Evolutionary conservation across 2,113 vertebrate genomes (phyloP), one percentile per base, ranked within the genome.

Genomic region (Syngnathoides biaculeatus): DNA sequence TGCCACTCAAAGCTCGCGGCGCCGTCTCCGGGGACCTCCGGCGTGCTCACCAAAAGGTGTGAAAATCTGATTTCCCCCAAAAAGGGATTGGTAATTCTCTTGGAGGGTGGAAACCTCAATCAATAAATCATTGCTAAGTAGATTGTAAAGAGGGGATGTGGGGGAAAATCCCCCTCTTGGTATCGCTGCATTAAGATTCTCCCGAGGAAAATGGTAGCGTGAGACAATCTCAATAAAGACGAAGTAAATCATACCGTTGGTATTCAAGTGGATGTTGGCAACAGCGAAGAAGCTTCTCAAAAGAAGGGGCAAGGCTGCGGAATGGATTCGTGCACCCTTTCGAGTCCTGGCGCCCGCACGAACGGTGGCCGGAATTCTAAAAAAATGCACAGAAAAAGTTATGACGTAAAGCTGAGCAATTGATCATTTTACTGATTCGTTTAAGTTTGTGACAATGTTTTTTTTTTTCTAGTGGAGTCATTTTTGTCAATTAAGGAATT

Each of bases 51-150:
- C 91, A 94, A 96, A 57, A 96, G 94, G 95, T 96, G 95, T 95
- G 94, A 98, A 98, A 98, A 98, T 97, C 93, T 94, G 95, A 98
- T 98, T 98, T 97, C 96, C 95, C 96, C 95, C 95, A 96, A 98
- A 98, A 97, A 96, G 95, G 55, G 95, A 96, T 96, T 91, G 93
- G 94, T 96, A 96, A 98, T 97, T 97, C 94, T 96, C 92, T 93
- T 94, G 92, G 94, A 98, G 95, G 94, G 92, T 93, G 93, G 89
- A 93, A 93, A 84, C 81, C 69, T 85, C 87, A 92, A 96, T 98
- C 95, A 79, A 98, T 98, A 98, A 97, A 98, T 98, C 96, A 95
- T 95, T 98, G 94, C 95, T 98, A 98, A 98, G 93, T 95, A 98
- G 95, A 98, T 98, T 98, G 94, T 95, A 94, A 95, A 94, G 92